phyloP scores from a whole-genome alignment of 2,113 vertebrate genomes.

The Stegastes partitus region DNA sequence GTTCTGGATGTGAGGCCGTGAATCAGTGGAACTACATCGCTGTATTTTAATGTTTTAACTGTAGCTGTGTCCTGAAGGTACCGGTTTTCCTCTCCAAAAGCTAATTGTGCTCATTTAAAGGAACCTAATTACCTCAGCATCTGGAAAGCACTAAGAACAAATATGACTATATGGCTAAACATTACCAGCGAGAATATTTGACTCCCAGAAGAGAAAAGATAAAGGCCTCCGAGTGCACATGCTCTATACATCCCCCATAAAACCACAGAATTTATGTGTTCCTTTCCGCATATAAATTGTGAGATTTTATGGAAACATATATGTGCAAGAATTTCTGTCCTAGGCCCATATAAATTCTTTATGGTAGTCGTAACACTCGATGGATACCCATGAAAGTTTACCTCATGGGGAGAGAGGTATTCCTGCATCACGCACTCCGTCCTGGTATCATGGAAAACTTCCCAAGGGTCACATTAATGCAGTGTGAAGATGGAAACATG shows the following conservation, averaged over 20 bases:
- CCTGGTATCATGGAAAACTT: background rate
- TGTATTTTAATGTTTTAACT: no score
- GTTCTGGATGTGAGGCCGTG: no score
- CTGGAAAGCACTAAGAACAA: background rate
- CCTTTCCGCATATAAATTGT: conserved; percentile 2
- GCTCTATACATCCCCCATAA: conserved; percentile 1
- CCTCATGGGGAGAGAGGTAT: background rate
- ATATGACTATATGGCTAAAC: background rate
- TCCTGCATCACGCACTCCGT: background rate
- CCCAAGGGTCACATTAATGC: background rate
- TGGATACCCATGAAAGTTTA: conserved; percentile 10
- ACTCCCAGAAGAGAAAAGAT: background rate
- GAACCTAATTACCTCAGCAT: background rate
- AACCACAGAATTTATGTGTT: conserved; percentile 1
- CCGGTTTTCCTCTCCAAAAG: no score
- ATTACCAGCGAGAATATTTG: background rate
- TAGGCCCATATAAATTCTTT: conserved; percentile 30
- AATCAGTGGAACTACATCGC: no score
- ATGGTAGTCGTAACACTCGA: background rate
- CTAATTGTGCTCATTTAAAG: no score
- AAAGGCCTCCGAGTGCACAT: background rate
- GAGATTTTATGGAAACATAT: conserved; percentile 26
- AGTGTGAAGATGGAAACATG: conserved; percentile 1
- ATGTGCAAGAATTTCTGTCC: conserved; percentile 10
- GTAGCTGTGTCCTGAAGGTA: no score